Base-by-base conservation (phyloP, 2,888 invertebrate genomes). In the Cataglyphis altisquamis region DNA sequence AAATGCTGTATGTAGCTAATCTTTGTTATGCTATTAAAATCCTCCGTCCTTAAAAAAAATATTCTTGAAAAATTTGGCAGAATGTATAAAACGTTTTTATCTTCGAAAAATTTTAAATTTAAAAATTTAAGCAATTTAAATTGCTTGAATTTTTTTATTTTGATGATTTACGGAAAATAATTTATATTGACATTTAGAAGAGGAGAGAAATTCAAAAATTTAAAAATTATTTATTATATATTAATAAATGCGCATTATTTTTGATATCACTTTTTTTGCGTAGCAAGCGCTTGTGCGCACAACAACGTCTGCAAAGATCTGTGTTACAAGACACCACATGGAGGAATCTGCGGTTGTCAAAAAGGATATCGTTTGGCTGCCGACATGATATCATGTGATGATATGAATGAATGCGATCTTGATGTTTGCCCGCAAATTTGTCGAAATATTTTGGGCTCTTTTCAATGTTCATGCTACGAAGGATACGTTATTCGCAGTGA, bases 391-490 rank as follows among this genome's bases (percentile, higher is more conserved):
- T 94, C 95, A 32, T 98, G 98, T 89, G 92, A 92, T 18, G 97
- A 98, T 92, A 95, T 97, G 0, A 95, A 98, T 90, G 98, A 98
- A 94, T 98, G 98, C 91, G 87, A 93, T 1, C 88, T 93, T 1
- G 95, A 95, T 21, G 94, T 95, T 0, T 98, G 98, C 92, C 96
- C 97, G 4, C 98, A 98, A 91, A 90, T 95, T 4, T 97, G 97
- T 92, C 91, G 91, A 41, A 97, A 97, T 89, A 92, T 93, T 0
- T 94, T 93, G 0, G 97, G 97, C 0, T 95, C 96, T 0, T 97
- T 95, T 92, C 70, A 93, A 1, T 97, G 97, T 91, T 95, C 95
- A 5, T 97, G 97, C 87, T 95, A 95, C 85, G 94, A 95, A 10
- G 97, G 96, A 25, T 97, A 96, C 87, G 92, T 95, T 0, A 94